A percentile compares a stretch with the other conserved stretches of the same genome.
Evolutionary conservation across 2,797 vertebrate genomes (phyloP).

Genomic region (Typhlichthys eigenmanni): DNA sequence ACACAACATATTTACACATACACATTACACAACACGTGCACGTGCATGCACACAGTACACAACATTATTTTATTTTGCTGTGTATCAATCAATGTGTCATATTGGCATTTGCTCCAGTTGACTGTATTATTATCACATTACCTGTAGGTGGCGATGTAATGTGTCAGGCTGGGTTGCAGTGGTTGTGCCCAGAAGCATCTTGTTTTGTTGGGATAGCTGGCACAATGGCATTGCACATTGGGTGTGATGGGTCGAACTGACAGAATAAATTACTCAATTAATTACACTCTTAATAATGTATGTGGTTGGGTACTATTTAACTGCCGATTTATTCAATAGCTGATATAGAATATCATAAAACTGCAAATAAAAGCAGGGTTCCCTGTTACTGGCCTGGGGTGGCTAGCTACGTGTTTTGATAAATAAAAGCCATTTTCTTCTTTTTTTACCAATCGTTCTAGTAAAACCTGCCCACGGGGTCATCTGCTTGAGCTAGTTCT

Average conservation of each 20-base stretch:
- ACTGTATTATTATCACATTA: conserved; percentile 28
- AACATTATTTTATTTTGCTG: background rate
- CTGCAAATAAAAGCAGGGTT: too few relatives aligned
- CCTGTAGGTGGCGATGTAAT: conserved; percentile 73
- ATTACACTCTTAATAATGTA: too few relatives aligned
- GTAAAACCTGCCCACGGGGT: too few relatives aligned
- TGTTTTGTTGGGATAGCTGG: conserved; percentile 65
- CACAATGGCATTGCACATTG: conserved; percentile 67
- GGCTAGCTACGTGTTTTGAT: too few relatives aligned
- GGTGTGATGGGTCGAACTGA: conserved; percentile 57
- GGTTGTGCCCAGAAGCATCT: conserved; percentile 72
- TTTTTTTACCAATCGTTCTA: too few relatives aligned
- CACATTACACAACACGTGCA: conserved; percentile 10
- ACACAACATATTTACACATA: conserved; percentile 8
- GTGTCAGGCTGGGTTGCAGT: conserved; percentile 32
- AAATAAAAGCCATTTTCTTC: too few relatives aligned
- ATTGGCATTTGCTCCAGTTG: background rate
- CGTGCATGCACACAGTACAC: conserved; percentile 14
- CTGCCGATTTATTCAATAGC: too few relatives aligned
- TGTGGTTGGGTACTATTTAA: too few relatives aligned
- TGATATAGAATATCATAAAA: too few relatives aligned
- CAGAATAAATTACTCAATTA: background rate
- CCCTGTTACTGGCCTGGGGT: too few relatives aligned
- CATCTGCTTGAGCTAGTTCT: too few relatives aligned
- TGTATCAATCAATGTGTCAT: background rate